phyloP scores from a whole-genome alignment of 2,113 vertebrate genomes.

The Trogon melanurus region DNA sequence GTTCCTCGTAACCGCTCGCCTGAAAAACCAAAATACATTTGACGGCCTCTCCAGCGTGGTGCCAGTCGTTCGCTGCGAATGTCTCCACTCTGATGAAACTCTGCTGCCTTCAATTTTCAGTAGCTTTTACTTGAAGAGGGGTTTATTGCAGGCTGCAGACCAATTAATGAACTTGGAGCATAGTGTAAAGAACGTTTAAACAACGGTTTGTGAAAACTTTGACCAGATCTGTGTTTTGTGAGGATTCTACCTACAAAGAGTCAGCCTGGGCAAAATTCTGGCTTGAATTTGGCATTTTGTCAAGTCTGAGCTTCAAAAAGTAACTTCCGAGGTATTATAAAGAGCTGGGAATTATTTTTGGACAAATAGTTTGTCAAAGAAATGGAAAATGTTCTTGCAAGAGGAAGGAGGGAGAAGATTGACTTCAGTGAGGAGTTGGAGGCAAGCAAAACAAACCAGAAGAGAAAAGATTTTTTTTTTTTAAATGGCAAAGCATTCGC shows the following conservation, averaged over 20 bases:
- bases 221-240: not conserved
- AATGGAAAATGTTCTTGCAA: not conserved
- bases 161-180: not conserved
- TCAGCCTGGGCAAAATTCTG: not conserved
- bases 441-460: not conserved
- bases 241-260: not conserved
- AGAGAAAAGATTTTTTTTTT: not conserved
- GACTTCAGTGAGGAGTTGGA: not conserved
- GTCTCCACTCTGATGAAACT: not conserved
- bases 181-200: not conserved
- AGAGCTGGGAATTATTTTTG: not conserved
- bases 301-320: not conserved
- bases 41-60: not conserved
- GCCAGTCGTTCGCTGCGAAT: not conserved
- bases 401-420: not conserved
- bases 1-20: conserved; percentile 8
- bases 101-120: not conserved
- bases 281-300: not conserved
- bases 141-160: not conserved
- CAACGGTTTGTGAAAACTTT: not conserved
- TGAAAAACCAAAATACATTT: conserved; percentile 11
- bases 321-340: not conserved
- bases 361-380: not conserved
- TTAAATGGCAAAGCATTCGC: not conserved
- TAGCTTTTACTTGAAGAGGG: not conserved